Evolutionary conservation across 2,113 vertebrate species (phyloP).

Genomic region (Gambusia affinis): DNA sequence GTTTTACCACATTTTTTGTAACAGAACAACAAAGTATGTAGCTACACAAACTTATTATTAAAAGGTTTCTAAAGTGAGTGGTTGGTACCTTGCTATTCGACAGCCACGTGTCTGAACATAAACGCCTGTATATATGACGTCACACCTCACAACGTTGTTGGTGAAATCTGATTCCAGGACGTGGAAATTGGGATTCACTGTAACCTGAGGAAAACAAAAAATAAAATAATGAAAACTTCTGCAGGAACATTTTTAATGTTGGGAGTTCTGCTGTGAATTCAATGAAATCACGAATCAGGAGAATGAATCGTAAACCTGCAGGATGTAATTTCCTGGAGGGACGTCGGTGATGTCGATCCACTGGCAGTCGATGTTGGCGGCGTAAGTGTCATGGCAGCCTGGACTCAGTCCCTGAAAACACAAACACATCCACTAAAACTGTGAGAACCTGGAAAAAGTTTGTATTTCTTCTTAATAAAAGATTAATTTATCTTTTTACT

Average conservation of each 20-base stretch:
- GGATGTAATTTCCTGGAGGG: conserved; percentile 81
- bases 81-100: conserved; percentile 76
- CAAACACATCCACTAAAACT: conserved; percentile 13
- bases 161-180: conserved; percentile 83
- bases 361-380: conserved; percentile 88
- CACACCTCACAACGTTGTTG: conserved; percentile 85
- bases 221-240: background rate
- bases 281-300: background rate
- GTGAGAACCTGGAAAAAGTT: background rate
- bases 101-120: conserved; percentile 84
- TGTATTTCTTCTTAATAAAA: no score
- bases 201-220: conserved; percentile 70
- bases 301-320: conserved; percentile 75
- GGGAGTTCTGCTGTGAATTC: background rate
- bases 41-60: background rate
- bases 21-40: background rate
- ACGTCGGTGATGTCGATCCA: conserved; percentile 91
- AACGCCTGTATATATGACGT: conserved; percentile 82
- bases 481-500: no score
- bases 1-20: background rate
- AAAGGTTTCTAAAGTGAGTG: no score
- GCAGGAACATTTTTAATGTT: background rate
- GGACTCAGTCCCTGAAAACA: conserved; percentile 83
- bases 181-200: conserved; percentile 83
- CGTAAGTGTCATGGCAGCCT: conserved; percentile 86